Evolutionary conservation across 2,888 invertebrate species (phyloP).

Genomic region (Stenolophus ochropezus): DNA sequence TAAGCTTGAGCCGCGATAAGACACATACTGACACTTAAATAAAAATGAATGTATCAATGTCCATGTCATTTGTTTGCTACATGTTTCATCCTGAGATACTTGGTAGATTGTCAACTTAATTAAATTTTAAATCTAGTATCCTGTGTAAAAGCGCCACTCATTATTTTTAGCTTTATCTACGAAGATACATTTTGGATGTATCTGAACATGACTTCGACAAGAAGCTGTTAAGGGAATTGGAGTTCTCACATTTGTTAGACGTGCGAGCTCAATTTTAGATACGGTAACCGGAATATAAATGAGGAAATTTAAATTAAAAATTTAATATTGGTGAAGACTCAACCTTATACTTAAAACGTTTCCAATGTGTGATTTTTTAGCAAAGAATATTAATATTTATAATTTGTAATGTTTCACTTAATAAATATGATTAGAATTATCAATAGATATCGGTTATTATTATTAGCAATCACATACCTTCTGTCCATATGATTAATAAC

Average conservation of each 20-base stretch:
- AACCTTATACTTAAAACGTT: no score
- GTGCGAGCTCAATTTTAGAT: not conserved
- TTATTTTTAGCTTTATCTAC: not conserved
- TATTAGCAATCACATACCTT: no score
- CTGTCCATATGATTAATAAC: no score
- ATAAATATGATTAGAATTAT: no score
- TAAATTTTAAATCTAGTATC: constrained; percentile 6
- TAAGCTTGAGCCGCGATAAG: not conserved
- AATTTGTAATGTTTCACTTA: no score
- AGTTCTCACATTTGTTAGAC: not conserved
- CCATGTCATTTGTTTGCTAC: constrained; percentile 16
- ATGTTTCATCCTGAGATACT: constrained; percentile 2
- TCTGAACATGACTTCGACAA: not conserved
- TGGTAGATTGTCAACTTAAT: constrained; percentile 1
- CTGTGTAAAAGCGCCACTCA: not conserved
- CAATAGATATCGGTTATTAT: no score
- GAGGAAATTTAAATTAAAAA: not conserved
- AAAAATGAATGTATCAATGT: constrained; percentile 22
- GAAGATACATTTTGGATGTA: not conserved
- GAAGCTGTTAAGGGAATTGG: not conserved
- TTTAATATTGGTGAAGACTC: no score
- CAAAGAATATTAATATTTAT: no score
- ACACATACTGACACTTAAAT: constrained; percentile 37
- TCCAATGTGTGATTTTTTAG: no score
- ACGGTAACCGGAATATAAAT: not conserved